Base-by-base conservation (phyloP, 2,113 vertebrate species). In the Strix uralensis region DNA sequence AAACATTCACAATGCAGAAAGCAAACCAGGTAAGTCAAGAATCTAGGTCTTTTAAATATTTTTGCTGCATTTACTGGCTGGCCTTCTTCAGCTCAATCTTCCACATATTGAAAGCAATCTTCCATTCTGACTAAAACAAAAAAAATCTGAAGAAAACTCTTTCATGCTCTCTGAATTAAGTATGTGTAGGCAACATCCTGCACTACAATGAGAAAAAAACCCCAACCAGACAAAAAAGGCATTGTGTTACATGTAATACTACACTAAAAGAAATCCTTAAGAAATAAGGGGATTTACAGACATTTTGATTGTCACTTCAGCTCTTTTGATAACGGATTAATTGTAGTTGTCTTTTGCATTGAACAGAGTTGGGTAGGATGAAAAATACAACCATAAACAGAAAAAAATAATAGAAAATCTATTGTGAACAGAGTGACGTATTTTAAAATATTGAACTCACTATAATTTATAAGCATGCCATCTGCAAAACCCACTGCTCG, bases 61-160 rank as follows among this genome's bases (percentile, higher is more conserved):
- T 95, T 92, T 92, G 46, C 22, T 66, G 54, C 85, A 66, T 92
- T 80, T 92, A 91, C 82, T 96, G 78, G 87, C 70, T 90, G 82
- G 65, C 26, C 70, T 83, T 74, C 80, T 87, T 86, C 70, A 92
- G 65, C 82, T 95, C 67, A 66, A 52, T 90, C 81, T 94, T 91
- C 70, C 69, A 89, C 58, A 82, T 90, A 88, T 13, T 94, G 88
- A 94, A 95, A 96, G 92, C 79, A 86, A 81, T 44, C 81, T 83
- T 84, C 30, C 20, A 63, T 83, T 91, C 77, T 77, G 81, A 94
- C 78, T 3, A 29, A 42, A 62, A 82, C 34, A 51, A 18, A 42
- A 63, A 34, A 21, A 14, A 94, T 96, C 83, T 86, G 72, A 42
- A 47, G 38, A 82, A 83, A 95, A 87, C 34, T 9, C 46, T 83